phyloP scores from a whole-genome alignment of 2,888 invertebrate species.

The Caenorhabditis auriculariae region DNA sequence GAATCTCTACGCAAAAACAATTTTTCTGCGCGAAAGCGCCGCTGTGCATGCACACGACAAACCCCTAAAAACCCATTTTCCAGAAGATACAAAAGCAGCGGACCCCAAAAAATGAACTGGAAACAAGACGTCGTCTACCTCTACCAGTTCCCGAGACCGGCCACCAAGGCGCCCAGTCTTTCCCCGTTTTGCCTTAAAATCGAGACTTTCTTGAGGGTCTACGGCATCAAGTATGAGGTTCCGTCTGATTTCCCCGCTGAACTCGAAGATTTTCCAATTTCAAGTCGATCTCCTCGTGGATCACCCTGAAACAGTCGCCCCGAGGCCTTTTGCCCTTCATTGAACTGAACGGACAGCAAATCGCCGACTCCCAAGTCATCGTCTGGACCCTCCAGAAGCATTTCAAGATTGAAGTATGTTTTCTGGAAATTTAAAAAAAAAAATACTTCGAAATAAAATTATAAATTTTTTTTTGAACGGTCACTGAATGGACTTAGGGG shows the following conservation, averaged over 20 bases:
- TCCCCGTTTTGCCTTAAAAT: conserved; percentile 60
- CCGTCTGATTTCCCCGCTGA: not conserved
- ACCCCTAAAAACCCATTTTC: no score
- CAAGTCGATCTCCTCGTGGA: conserved; percentile 28
- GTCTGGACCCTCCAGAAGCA: conserved; percentile 40
- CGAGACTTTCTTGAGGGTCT: conserved; percentile 57
- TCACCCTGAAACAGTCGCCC: conserved; percentile 28
- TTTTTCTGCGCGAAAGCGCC: no score
- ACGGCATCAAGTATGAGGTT: conserved; percentile 58
- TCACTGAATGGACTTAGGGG: no score
- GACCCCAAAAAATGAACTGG: conserved; percentile 43
- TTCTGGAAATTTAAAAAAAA: not conserved
- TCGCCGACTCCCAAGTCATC: conserved; percentile 42
- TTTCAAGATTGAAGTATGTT: conserved; percentile 26
- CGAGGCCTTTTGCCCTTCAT: conserved; percentile 39
- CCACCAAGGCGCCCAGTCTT: conserved; percentile 47
- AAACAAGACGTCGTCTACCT: conserved; percentile 56
- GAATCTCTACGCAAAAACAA: no score
- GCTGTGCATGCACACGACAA: no score
- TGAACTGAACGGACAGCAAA: conserved; percentile 42
- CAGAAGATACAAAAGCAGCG: conserved; percentile 22
- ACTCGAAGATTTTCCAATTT: conserved; percentile 1
- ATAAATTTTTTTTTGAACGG: no score
- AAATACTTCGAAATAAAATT: not conserved
- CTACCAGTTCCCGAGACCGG: conserved; percentile 54